Base-by-base conservation (phyloP, 2,113 vertebrate species). In the Spizaetus ornatus region DNA sequence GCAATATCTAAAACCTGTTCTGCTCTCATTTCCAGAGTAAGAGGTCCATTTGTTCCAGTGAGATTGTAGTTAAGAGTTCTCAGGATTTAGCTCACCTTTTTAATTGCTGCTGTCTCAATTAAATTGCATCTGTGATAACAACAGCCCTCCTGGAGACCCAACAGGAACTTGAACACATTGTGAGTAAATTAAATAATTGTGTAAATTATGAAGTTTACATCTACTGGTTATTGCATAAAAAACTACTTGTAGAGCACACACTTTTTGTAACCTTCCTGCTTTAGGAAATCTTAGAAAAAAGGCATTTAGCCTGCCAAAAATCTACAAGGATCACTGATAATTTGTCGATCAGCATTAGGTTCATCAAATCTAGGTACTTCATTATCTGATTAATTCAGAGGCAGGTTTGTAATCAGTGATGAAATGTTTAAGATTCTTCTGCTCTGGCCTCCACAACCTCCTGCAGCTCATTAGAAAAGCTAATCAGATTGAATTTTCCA, bases 401-500 rank as follows among this genome's bases (percentile, higher is more conserved):
- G 91, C 71, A 95, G 86, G 82, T 94, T 95, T 96, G 87, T 94
- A 97, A 95, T 96, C 97, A 96, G 86, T 74, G 84, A 93, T 83
- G 81, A 96, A 97, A 97, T 91, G 89, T 94, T 95, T 97, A 96
- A 94, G 93, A 88, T 94, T 96, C 93, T 96, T 86, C 78, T 82
- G 58, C 82, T 95, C 50, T 93, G 82, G 84, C 84, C 78, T 95
- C 84, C 74, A 77, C 91, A 93, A 43, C 91, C 96, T 97, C 96
- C 94, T 96, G 93, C 93, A 97, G 93, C 93, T 97, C 91, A 97
- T 97, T 97, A 97, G 87, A 91, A 96, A 96, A 96, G 74, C 89
- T 97, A 96, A 97, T 97, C 94, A 95, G 89, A 95, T 94, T 95
- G 93, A 94, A 90, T 96, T 97, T 96, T 96, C 95, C 82, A 96